These are phyloP conservation scores for Rhipidura dahli DNA, from an alignment of 2,113 vertebrate genomes.

Conservation along the genomic window DNA sequence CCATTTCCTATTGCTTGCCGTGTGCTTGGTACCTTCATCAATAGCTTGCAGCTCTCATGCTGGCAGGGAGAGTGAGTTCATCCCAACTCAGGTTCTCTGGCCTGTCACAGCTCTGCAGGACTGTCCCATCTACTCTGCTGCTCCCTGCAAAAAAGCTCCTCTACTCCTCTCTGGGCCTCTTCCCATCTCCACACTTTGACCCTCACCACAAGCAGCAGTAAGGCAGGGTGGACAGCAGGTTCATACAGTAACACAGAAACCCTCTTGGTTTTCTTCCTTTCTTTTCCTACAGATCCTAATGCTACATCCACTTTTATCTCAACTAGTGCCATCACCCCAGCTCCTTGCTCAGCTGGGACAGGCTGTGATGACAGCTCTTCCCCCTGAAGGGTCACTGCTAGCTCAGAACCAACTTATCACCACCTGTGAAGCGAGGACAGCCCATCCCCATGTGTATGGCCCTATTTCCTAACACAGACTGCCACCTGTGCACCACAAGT, in stretches of 20 bases:
- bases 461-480: background rate
- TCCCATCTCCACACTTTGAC: background rate
- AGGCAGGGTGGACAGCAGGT: background rate
- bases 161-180: background rate
- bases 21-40: background rate
- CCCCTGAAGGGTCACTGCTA: background rate
- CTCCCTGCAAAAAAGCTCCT: background rate
- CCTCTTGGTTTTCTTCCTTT: background rate
- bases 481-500: background rate
- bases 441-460: fast-evolving
- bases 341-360: background rate
- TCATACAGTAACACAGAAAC: background rate
- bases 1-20: background rate
- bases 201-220: background rate
- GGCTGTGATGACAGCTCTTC: background rate
- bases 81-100: background rate
- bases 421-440: background rate
- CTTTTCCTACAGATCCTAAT: background rate
- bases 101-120: background rate
- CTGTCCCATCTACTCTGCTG: background rate
- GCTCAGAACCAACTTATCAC: background rate
- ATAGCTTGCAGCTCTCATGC: background rate
- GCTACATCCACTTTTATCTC: background rate
- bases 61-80: background rate
- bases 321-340: background rate